phyloP scores from a whole-genome alignment of 1,140 invertebrate genomes.

The Anoplolepis gracilipes region DNA sequence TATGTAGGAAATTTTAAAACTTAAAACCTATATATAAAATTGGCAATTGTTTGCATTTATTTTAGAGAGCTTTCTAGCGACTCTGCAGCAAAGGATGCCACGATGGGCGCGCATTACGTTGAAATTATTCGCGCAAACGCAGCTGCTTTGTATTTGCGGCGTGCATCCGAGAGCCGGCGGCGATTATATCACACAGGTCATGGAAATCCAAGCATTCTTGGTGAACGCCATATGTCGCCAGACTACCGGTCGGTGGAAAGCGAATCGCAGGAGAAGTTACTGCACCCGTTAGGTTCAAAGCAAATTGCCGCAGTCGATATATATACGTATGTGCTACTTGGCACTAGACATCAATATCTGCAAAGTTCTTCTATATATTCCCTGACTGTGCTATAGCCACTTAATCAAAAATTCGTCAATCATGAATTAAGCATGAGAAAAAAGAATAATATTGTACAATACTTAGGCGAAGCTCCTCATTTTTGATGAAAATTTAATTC shows the following conservation, averaged over 20 bases:
- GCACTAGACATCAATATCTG: conserved; percentile 20
- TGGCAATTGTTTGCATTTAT: background rate
- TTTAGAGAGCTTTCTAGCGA: no score
- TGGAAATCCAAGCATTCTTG: conserved; percentile 72
- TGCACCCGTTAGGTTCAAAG: conserved; percentile 55
- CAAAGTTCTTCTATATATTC: conserved; percentile 20
- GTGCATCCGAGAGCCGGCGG: conserved; percentile 42
- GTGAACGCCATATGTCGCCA: conserved; percentile 71
- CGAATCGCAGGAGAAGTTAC: conserved; percentile 58
- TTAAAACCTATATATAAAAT: background rate
- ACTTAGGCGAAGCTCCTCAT: conserved; percentile 1
- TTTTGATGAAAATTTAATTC: conserved; percentile 50
- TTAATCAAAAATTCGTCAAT: conserved; percentile 1
- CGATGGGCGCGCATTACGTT: conserved; percentile 4
- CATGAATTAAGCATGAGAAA: background rate
- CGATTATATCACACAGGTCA: conserved; percentile 68
- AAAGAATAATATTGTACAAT: background rate
- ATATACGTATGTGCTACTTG: conserved; percentile 23
- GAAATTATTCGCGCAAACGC: conserved; percentile 70
- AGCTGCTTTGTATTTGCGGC: conserved; percentile 74
- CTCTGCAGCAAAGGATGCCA: conserved; percentile 12
- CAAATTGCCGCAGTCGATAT: conserved; percentile 36
- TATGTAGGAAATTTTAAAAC: no score
- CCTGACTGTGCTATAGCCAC: no score
- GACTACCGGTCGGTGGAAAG: background rate